A percentile compares a stretch with the other conserved stretches of the same genome.
phyloP scores from a whole-genome alignment of 1,140 invertebrate species.

The Magallana gigas region DNA sequence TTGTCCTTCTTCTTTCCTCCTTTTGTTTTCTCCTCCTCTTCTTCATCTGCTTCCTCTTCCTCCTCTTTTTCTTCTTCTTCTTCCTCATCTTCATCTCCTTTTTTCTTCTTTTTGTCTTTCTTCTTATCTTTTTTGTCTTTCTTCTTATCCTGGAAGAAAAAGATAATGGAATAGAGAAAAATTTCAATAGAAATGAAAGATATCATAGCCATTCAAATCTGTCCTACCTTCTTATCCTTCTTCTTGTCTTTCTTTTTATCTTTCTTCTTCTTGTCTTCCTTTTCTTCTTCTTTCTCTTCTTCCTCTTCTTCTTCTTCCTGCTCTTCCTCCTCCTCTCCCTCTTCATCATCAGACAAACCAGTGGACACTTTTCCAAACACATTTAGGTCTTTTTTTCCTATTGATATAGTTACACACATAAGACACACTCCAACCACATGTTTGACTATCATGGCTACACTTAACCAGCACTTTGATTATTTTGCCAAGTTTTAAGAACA shows the following conservation, averaged over 20 bases:
- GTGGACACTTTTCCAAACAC: constrained; percentile 44
- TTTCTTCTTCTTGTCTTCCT: constrained; percentile 43
- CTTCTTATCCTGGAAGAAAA: neutral
- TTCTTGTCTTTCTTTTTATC: constrained; percentile 40
- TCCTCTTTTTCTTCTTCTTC: constrained; percentile 20
- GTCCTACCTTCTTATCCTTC: constrained; percentile 28
- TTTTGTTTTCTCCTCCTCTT: constrained; percentile 24
- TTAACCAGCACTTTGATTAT: no score
- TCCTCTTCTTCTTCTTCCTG: constrained; percentile 52
- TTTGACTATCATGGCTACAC: no score
- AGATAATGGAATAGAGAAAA: no score
- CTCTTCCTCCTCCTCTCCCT: constrained; percentile 51
- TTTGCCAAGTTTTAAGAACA: no score
- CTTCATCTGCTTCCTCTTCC: constrained; percentile 33
- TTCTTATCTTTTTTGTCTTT: constrained; percentile 31
- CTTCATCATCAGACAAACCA: constrained; percentile 44
- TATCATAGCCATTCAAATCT: neutral
- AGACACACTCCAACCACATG: no score
- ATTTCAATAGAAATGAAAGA: no score
- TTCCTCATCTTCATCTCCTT: constrained; percentile 28
- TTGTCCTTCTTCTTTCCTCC: constrained; percentile 46
- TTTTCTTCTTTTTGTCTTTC: neutral
- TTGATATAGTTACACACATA: no score
- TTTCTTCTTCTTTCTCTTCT: constrained; percentile 34
- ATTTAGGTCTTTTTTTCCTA: constrained; percentile 30